Evolutionary conservation across 2,888 invertebrate species (phyloP).

Genomic region (Aphrophora alni): DNA sequence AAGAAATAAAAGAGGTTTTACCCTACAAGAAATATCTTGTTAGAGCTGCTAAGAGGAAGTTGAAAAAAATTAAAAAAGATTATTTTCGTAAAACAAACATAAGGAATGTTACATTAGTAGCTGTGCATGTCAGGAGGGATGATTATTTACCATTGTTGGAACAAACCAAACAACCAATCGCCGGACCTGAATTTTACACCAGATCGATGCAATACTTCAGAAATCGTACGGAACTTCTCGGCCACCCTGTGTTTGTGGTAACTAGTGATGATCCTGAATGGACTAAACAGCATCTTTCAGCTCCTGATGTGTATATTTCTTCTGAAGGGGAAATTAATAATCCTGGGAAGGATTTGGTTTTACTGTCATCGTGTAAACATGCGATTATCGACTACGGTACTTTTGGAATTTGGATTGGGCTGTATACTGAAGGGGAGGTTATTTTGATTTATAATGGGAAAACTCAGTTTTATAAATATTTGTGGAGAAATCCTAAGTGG

Average conservation of each 20-base stretch:
- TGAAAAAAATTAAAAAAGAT: background rate
- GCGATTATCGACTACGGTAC: background rate
- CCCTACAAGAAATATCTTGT: background rate
- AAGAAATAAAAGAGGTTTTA: background rate
- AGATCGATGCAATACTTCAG: background rate
- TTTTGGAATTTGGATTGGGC: background rate
- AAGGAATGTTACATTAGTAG: background rate
- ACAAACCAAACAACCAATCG: background rate
- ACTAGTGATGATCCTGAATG: background rate
- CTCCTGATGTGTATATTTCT: background rate
- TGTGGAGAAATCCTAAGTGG: background rate
- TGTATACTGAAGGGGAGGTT: background rate
- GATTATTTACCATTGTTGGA: background rate
- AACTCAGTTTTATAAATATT: background rate
- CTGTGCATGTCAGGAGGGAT: background rate
- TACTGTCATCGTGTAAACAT: background rate
- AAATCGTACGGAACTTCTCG: background rate
- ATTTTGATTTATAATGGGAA: background rate
- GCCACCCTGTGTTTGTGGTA: background rate
- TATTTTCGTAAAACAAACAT: background rate
- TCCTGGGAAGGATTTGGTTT: background rate
- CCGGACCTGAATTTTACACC: background rate
- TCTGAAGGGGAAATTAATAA: background rate
- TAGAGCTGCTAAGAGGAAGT: background rate
- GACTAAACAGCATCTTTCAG: background rate